Evolutionary conservation across 2,888 invertebrate genomes (phyloP).

Genomic region (Polydrusus tereticollis): DNA sequence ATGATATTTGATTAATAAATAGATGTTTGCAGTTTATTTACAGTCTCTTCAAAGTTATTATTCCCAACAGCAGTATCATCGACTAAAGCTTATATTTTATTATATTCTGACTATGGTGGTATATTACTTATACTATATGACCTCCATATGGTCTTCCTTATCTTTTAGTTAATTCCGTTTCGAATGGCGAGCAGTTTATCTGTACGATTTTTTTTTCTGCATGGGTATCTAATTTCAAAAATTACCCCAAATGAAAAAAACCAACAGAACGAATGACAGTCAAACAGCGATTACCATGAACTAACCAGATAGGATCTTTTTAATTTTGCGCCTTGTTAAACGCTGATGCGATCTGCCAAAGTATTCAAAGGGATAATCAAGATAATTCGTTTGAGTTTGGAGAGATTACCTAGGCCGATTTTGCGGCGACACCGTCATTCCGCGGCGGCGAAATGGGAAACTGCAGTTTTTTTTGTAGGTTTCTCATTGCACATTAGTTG

Average conservation of each 20-base stretch:
- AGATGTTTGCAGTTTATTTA: too few species aligned
- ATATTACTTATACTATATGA: too few species aligned
- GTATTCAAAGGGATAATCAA: conserved; percentile 64
- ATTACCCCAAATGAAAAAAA: conserved; percentile 4
- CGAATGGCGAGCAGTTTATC: too few species aligned
- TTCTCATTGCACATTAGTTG: too few species aligned
- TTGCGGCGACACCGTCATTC: conserved; percentile 48
- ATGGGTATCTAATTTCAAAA: background rate
- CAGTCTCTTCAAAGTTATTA: too few species aligned
- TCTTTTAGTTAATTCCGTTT: too few species aligned
- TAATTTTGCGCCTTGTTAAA: conserved; percentile 64
- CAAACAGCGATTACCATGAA: conserved; percentile 24
- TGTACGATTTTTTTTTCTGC: background rate
- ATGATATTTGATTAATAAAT: too few species aligned
- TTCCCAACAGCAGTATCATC: too few species aligned
- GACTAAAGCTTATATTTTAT: too few species aligned
- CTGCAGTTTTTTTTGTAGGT: conserved; percentile 29
- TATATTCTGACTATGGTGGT: too few species aligned
- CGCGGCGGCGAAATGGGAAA: conserved; percentile 47
- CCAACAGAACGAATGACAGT: conserved; percentile 15
- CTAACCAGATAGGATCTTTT: conserved; percentile 50
- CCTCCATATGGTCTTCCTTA: too few species aligned
- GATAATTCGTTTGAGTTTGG: conserved; percentile 57
- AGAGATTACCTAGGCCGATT: conserved; percentile 51
- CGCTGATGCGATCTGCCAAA: conserved; percentile 62